phyloP scores from a whole-genome alignment of 2,113 vertebrate genomes.

The Tichodroma muraria region DNA sequence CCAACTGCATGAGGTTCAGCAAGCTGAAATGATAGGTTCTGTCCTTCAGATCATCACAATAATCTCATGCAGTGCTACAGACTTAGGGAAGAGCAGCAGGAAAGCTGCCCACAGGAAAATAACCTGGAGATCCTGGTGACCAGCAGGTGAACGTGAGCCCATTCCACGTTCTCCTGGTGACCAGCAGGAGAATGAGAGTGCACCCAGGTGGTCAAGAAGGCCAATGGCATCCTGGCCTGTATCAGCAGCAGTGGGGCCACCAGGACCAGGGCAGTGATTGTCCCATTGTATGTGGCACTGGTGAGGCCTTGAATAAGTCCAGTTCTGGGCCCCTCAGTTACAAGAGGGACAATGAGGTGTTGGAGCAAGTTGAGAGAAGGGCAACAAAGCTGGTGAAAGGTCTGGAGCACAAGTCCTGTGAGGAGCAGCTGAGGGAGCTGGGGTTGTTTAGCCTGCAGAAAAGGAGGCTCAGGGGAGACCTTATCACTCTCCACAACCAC shows the following conservation, averaged over 20 bases:
- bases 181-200: background rate
- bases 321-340: background rate
- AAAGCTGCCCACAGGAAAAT: background rate
- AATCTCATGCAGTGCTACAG: background rate
- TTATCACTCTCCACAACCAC: background rate
- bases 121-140: background rate
- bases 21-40: background rate
- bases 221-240: background rate
- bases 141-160: background rate
- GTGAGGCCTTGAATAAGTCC: accelerated
- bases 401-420: background rate
- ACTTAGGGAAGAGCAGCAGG: background rate
- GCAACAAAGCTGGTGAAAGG: accelerated
- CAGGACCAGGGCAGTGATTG: background rate
- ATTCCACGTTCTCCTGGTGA: no score
- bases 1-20: no score
- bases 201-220: background rate
- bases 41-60: background rate
- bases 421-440: background rate
- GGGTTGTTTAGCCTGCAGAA: background rate
- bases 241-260: background rate
- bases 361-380: background rate
- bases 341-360: accelerated
- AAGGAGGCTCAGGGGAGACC: background rate
- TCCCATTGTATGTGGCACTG: accelerated